Base-by-base conservation (phyloP, 1,140 invertebrate species). In the Drosophila pectinifera region DNA sequence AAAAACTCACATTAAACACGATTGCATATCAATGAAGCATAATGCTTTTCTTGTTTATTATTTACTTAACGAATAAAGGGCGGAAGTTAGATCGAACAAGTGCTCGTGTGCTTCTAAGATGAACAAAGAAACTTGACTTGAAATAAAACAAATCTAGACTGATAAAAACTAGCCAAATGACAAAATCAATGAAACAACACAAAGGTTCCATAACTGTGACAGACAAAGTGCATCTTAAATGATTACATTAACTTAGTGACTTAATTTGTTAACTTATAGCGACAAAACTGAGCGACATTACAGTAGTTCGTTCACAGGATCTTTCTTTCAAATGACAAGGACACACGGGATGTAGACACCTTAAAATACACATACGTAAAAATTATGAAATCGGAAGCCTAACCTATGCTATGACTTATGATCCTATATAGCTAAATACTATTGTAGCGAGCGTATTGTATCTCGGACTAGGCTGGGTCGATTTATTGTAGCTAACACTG, bases 401-500 rank as follows among this genome's bases (percentile, higher is more conserved):
- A 70, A n/a, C 34, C 64, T 70, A 56, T 18, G 31, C 61, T 57
- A 70, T 70, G 65, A 70, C 67, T 70, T 70, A 70, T 41, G 42
- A 57, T 57, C 65, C 67, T 70, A 70, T 11, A 34, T 14, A 39
- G 34, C 67, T 70, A 70, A 70, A 70, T 70, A 70, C 67, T 70
- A 70, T 70, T 28, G 49, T 70, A 70, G 67, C 67, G 67, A 68
- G 42, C 67, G 24, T 69, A 14, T 20, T 20, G 28, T 18, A 16
- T 67, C 61, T 68, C 64, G 36, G 41, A n/a, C 22, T 16, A 8
- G 62, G 10, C 10, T 16, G 39, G n/a, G 39, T 34, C 22, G 18
- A 26, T 24, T 10, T 61, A 10, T 20, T 14, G 11, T 4, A 7
- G 16, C 48, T 14, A 10, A 13, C 24, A 28, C 16, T 18, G n/a